Evolutionary conservation across 2,888 invertebrate species (phyloP).

Genomic region (Petrolisthes manimaculis): DNA sequence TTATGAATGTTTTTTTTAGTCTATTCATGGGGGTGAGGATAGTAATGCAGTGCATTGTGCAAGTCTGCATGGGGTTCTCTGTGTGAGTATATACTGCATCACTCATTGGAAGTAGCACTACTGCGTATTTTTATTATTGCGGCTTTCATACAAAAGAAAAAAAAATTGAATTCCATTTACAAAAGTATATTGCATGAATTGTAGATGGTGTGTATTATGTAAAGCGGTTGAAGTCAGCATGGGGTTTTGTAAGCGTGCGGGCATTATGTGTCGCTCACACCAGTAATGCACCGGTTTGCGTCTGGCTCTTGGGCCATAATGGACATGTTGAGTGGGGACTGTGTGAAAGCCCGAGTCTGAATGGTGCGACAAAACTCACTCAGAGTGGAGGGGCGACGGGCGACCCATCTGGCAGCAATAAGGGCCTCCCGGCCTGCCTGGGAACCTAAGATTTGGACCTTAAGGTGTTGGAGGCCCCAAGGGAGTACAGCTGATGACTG

Average conservation of each 20-base stretch:
- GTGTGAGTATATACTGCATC: no score
- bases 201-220: not conserved
- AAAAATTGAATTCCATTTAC: no score
- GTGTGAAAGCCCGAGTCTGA: constrained; percentile 39
- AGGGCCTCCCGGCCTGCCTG: not conserved
- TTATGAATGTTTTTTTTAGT: no score
- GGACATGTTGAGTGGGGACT: constrained; percentile 41
- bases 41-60: not conserved
- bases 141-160: no score
- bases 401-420: not conserved
- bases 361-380: constrained; percentile 37
- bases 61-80: no score
- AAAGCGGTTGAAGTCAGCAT: not conserved
- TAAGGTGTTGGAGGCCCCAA: constrained; percentile 13
- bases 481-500: constrained; percentile 10
- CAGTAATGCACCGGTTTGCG: constrained; percentile 44
- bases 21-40: no score
- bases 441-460: not conserved
- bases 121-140: no score
- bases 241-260: not conserved
- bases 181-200: not conserved
- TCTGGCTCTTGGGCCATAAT: constrained; percentile 34
- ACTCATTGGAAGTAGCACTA: no score
- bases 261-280: constrained; percentile 29
- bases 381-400: constrained; percentile 20